Evolutionary conservation across 92 coral and sea anemone species (phyloP).

Genomic region (Hydrozoanthus gracilis): DNA sequence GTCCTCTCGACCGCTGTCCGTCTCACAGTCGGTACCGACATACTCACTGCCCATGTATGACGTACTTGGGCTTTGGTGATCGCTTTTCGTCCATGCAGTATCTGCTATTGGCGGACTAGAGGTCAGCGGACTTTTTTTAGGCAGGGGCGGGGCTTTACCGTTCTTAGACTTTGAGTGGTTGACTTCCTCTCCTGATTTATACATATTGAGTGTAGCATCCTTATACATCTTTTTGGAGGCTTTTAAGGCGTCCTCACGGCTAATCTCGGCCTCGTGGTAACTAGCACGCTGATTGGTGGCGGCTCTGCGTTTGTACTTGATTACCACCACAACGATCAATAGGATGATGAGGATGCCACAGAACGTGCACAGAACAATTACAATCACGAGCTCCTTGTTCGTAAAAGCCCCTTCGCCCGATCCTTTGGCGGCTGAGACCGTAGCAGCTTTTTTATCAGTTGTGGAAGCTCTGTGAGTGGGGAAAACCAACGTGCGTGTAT

Average conservation of each 20-base stretch:
- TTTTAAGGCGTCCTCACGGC: conserved; percentile 83
- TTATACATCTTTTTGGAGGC: conserved; percentile 93
- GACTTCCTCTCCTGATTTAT: conserved; percentile 46
- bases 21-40: conserved; percentile 78
- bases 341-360: conserved; percentile 60
- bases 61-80: conserved; percentile 44
- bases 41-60: conserved; percentile 62
- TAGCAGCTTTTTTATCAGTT: conserved; percentile 36
- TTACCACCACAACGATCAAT: conserved; percentile 57
- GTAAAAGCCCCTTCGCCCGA: conserved; percentile 56
- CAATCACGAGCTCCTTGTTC: conserved; percentile 72
- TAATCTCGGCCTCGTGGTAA: conserved; percentile 82
- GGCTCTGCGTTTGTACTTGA: conserved; percentile 64
- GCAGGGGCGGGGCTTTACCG: conserved; percentile 64
- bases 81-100: conserved; percentile 50
- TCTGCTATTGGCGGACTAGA: conserved; percentile 56
- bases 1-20: conserved; percentile 85
- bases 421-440: conserved; percentile 48
- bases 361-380: conserved; percentile 72
- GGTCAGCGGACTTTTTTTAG: conserved; percentile 56
- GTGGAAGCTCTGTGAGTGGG: neutral
- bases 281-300: conserved; percentile 59
- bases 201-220: conserved; percentile 72
- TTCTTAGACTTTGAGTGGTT: conserved; percentile 46
- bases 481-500: conserved; percentile 5